These are phyloP conservation scores for Agrotis ipsilon DNA, from an alignment of 2,888 invertebrate genomes.

Conservation along the genomic window DNA sequence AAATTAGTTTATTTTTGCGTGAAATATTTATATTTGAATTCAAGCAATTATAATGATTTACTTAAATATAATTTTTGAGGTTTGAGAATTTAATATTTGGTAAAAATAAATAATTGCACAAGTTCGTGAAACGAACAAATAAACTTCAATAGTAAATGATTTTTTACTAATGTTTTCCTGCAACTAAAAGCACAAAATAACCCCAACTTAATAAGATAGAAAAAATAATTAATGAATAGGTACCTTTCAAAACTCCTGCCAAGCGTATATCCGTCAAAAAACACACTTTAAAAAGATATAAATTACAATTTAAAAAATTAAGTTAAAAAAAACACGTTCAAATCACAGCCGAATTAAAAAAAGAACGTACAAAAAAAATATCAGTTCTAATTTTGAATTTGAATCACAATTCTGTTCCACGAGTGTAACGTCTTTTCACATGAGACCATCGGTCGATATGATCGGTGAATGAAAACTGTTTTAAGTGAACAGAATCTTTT, in stretches of 20 bases:
- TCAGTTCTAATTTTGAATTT: constrained; percentile 60
- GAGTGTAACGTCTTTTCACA: constrained; percentile 67
- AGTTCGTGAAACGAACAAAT: neutral
- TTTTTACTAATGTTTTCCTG: too few relatives aligned
- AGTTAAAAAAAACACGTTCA: constrained; percentile 51
- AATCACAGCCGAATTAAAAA: constrained; percentile 51
- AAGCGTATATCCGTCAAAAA: constrained; percentile 54
- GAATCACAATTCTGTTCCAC: constrained; percentile 56
- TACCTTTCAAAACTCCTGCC: constrained; percentile 68
- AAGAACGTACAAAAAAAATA: constrained; percentile 17
- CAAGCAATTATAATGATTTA: neutral
- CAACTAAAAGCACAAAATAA: neutral
- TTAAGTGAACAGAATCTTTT: constrained; percentile 71
- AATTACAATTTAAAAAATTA: constrained; percentile 36
- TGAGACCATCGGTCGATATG: constrained; percentile 79
- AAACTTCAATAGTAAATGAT: neutral
- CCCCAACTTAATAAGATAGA: neutral
- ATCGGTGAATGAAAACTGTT: constrained; percentile 70
- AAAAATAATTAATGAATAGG: constrained; percentile 46
- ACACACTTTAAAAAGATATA: constrained; percentile 50
- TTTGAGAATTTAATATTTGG: neutral
- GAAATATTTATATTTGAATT: too few relatives aligned
- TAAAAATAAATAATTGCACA: neutral
- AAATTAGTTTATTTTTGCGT: neutral
- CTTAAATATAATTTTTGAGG: too few relatives aligned